These are phyloP conservation scores for Danionella dracula DNA, from an alignment of 2,797 vertebrate species.

Conservation along the genomic window DNA sequence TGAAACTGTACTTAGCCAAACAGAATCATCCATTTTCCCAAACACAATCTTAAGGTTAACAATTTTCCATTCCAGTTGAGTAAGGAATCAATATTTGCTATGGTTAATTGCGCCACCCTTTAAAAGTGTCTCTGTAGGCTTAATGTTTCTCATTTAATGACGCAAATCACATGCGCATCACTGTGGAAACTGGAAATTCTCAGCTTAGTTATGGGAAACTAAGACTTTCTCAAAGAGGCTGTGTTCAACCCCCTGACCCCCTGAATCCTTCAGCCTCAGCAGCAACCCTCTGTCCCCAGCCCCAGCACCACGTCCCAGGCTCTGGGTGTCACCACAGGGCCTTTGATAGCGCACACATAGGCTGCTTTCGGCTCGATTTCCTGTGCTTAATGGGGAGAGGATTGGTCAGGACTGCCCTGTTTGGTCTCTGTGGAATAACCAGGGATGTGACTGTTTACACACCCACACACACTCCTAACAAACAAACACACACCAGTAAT, in stretches of 20 bases:
- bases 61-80: not conserved
- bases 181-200: conserved; percentile 22
- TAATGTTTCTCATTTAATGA: conserved; percentile 31
- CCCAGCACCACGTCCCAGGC: conserved; percentile 27
- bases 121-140: conserved; percentile 6
- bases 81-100: not conserved
- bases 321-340: conserved; percentile 34
- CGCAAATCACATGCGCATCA: conserved; percentile 12
- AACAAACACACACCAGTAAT: conserved; percentile 1
- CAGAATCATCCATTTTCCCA: not conserved
- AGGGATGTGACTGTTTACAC: conserved; percentile 27
- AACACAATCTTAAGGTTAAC: not conserved
- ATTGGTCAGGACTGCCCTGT: conserved; percentile 9
- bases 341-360: conserved; percentile 45
- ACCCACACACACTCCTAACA: conserved; percentile 8
- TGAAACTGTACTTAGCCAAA: not conserved
- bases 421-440: conserved; percentile 7
- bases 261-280: conserved; percentile 13
- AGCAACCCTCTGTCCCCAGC: conserved; percentile 5
- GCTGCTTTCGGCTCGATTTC: conserved; percentile 34
- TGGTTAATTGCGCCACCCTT: conserved; percentile 2
- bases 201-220: conserved; percentile 41
- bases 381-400: conserved; percentile 33
- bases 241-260: conserved; percentile 25
- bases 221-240: conserved; percentile 43